Evolutionary conservation across 2,113 vertebrate species (phyloP), one percentile per base, ranked within the genome.

Genomic region (Saccopteryx leptura): DNA sequence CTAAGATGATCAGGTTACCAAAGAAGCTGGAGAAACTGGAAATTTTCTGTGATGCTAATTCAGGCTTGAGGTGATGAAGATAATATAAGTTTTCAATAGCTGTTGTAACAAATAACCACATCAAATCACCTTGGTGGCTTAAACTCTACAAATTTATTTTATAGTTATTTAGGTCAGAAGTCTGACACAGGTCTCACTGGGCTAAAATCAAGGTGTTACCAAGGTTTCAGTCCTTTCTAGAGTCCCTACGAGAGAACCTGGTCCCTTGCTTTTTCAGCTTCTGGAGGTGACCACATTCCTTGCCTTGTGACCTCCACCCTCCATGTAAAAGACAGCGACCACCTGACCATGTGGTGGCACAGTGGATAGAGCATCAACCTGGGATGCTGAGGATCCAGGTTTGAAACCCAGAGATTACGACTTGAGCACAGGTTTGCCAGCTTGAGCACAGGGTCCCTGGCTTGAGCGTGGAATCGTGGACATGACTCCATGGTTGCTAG

Each of bases 31-130:
- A 92, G 50, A 79, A 74, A 68, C 0, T 72, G 11, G 50, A 84
- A 39, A 14, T 65, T 60, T 88, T 91, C 28, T 75, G 4, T 81
- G 58, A n/a, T 78, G 31, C 18, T 79, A 71, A 88, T 60, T 72
- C n/a, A 69, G 91, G n/a, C 54, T 93, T 87, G 18, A 88, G 11
- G 24, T 71, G 65, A 75, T 74, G 23, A 56, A 46, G 18, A 21
- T 24, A 17, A 10, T 66, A 2, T 61, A 58, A 2, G 11, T 69
- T 89, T 92, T 66, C 58, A 33, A 15, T 31, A 39, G n/a, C 48
- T 90, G 94, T 28, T 75, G 4, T 82, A 68, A 80, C 28, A 75
- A 63, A 81, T 72, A 24, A 76, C 19, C 52, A 93, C n/a, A 75
- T 39, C 60, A 60, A 60, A 83, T 90, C 56, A 83, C 19, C 26